phyloP scores from a whole-genome alignment of 2,113 vertebrate species.

The Centropristis striata region DNA sequence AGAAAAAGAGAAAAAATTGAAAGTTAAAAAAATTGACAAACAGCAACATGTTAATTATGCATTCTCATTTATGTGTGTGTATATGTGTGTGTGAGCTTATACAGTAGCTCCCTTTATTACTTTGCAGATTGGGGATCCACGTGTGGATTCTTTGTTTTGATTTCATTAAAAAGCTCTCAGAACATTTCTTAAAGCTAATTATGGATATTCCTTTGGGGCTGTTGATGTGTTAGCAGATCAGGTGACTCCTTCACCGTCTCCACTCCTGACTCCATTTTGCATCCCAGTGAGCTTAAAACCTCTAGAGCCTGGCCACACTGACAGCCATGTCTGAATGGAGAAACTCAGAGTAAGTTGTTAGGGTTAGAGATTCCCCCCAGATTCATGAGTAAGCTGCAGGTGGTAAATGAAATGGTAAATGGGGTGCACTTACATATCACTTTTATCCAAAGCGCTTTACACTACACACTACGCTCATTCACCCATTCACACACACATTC shows the following conservation, averaged over 20 bases:
- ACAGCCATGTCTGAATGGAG: conserved; percentile 13
- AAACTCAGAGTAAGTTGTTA: not conserved
- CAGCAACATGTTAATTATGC: too few species aligned
- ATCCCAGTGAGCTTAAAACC: conserved; percentile 33
- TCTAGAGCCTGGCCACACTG: conserved; percentile 2
- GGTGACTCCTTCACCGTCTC: conserved; percentile 38
- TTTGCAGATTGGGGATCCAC: conserved; percentile 42
- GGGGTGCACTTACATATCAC: too few species aligned
- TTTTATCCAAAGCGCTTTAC: too few species aligned
- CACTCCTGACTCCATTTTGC: conserved; percentile 29
- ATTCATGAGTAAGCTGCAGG: conserved; percentile 4
- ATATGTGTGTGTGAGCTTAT: not conserved
- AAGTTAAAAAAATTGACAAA: too few species aligned
- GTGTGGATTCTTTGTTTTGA: conserved; percentile 42
- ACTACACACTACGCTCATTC: too few species aligned
- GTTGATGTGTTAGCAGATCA: conserved; percentile 43
- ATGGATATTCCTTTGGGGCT: conserved; percentile 42
- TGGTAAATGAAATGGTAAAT: too few species aligned
- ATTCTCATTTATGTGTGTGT: not conserved
- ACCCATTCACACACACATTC: too few species aligned
- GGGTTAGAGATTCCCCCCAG: too few species aligned
- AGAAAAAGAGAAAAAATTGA: too few species aligned
- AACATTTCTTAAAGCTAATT: conserved; percentile 61
- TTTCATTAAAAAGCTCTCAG: conserved; percentile 74
- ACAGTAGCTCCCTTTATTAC: conserved; percentile 29